Percentiles rank a stretch among this genome's conserved stretches.
Conservation (phyloP, 2,797 vertebrate genomes). For the Coluber constrictor region DNA sequence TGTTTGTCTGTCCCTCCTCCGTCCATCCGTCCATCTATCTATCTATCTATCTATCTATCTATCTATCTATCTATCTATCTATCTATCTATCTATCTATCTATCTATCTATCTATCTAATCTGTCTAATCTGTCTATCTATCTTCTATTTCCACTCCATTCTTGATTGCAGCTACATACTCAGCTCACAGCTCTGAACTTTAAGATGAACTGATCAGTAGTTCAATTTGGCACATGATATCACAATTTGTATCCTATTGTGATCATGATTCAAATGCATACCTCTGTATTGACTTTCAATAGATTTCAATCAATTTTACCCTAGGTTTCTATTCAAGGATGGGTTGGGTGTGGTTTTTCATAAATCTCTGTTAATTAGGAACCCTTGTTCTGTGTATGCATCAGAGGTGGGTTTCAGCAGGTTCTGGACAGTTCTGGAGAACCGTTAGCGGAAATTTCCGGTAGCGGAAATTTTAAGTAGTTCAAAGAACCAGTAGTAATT, state of each 20-base stretch:
- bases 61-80: too few relatives aligned
- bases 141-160: not conserved
- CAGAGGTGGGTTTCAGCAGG: too few relatives aligned
- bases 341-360: not conserved
- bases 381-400: not conserved
- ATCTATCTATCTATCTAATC: too few relatives aligned
- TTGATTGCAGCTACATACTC: not conserved
- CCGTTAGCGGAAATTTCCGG: too few relatives aligned
- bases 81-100: too few relatives aligned
- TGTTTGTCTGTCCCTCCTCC: too few relatives aligned
- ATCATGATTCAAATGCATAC: not conserved
- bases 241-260: not conserved
- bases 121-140: too few relatives aligned
- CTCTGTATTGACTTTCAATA: not conserved
- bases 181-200: not conserved
- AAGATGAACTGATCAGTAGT: not conserved
- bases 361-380: not conserved
- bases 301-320: not conserved
- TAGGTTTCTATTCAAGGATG: not conserved
- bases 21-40: too few relatives aligned
- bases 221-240: not conserved
- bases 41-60: too few relatives aligned
- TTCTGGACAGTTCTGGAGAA: too few relatives aligned
- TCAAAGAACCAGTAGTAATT: too few relatives aligned
- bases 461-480: too few relatives aligned